phyloP scores from a whole-genome alignment of 2,888 invertebrate genomes.

The Pterostichus niger region DNA sequence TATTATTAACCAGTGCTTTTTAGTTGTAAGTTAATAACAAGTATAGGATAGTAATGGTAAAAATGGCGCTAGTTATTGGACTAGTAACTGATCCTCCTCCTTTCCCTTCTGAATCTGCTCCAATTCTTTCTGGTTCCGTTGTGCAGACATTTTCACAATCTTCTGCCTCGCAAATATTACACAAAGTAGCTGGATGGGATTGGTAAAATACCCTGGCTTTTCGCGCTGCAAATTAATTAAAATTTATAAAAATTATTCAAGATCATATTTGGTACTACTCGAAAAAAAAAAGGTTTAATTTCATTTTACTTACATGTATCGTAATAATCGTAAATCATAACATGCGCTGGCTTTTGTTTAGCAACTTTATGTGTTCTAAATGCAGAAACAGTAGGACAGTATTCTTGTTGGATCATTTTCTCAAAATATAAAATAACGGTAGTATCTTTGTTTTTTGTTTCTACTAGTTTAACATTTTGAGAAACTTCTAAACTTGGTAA shows the following conservation, averaged over 20 bases:
- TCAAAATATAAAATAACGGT: constrained; percentile 87
- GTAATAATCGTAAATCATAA: constrained; percentile 93
- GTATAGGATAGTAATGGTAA: constrained; percentile 47
- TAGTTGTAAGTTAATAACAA: constrained; percentile 50
- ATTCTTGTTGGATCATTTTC: constrained; percentile 81
- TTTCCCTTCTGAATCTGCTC: constrained; percentile 67
- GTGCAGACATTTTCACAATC: constrained; percentile 80
- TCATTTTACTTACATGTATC: constrained; percentile 87
- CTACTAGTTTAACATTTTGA: constrained; percentile 83
- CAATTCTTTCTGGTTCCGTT: constrained; percentile 73
- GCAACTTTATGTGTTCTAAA: constrained; percentile 91
- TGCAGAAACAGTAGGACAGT: constrained; percentile 91
- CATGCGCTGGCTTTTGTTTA: constrained; percentile 91
- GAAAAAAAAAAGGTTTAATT: neutral
- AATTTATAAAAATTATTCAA: constrained; percentile 40
- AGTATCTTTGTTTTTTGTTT: constrained; percentile 84
- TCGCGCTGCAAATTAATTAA: constrained; percentile 81
- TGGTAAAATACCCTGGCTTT: constrained; percentile 91
- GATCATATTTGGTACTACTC: neutral
- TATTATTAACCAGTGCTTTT: constrained; percentile 41
- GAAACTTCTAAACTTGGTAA: constrained; percentile 82
- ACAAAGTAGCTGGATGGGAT: constrained; percentile 84
- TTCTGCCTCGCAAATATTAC: constrained; percentile 90
- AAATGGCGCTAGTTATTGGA: constrained; percentile 47
- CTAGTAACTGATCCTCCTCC: constrained; percentile 63